These are phyloP conservation scores for Drosophila subsilvestris DNA, from an alignment of 2,888 invertebrate species.

Conservation along the genomic window DNA sequence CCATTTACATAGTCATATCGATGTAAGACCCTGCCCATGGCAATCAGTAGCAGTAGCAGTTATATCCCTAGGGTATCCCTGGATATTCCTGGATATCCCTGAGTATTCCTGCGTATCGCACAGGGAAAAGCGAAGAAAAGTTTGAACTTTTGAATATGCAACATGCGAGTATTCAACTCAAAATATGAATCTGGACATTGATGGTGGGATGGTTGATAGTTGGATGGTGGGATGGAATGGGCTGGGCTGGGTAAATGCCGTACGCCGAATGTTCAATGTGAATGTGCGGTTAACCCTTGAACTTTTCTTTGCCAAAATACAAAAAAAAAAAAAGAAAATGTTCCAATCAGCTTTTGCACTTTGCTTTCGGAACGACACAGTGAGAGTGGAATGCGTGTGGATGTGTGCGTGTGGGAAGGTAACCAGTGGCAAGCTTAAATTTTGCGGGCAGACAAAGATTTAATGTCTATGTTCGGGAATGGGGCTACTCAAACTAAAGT, in stretches of 20 bases:
- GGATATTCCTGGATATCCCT: too few species aligned
- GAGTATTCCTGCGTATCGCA: too few species aligned
- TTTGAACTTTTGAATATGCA: too few species aligned
- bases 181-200: not conserved
- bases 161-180: not conserved
- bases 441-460: not conserved
- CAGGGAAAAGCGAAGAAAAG: too few species aligned
- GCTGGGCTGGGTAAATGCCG: slow-evolving; percentile 2
- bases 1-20: too few species aligned
- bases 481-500: not conserved
- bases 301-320: slow-evolving; percentile 11
- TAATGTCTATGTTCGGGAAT: not conserved
- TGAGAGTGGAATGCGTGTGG: too few species aligned
- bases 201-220: too few species aligned
- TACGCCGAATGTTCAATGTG: slow-evolving; percentile 1
- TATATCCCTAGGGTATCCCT: too few species aligned
- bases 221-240: too few species aligned
- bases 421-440: not conserved
- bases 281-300: slow-evolving; percentile 29
- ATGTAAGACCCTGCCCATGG: too few species aligned
- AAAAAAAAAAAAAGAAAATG: not conserved
- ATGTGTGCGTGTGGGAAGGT: not conserved
- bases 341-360: not conserved
- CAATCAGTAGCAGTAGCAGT: too few species aligned
- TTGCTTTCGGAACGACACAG: not conserved